phyloP scores from a whole-genome alignment of 64 coral and sea anemone species.

The Dendrophyllia cribrosa region DNA sequence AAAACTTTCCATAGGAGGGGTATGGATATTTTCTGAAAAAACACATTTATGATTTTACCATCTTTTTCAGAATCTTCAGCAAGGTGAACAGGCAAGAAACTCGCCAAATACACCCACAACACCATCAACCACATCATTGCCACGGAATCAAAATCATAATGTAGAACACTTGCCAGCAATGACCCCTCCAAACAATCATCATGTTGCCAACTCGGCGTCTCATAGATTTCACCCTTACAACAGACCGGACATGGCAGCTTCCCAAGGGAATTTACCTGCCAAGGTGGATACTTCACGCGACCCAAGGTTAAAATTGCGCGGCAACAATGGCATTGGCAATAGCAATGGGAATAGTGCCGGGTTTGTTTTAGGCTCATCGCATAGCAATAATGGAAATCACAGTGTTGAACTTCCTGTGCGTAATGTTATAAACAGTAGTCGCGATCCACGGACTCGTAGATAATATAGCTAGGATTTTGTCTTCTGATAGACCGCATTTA shows the following conservation, averaged over 20 bases:
- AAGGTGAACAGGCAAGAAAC: conserved; percentile 53
- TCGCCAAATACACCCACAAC: conserved; percentile 49
- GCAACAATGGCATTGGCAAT: conserved; percentile 45
- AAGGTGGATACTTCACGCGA: conserved; percentile 82
- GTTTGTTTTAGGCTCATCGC: background rate
- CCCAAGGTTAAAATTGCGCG: conserved; percentile 77
- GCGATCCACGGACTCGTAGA: conserved; percentile 84
- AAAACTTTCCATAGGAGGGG: too few species aligned
- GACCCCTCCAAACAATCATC: conserved; percentile 57
- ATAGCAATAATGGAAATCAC: conserved; percentile 53
- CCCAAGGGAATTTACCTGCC: conserved; percentile 9
- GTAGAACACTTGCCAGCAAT: conserved; percentile 29
- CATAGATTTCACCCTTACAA: conserved; percentile 94
- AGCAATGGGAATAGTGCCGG: conserved; percentile 57
- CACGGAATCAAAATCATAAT: conserved; percentile 41
- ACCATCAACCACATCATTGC: conserved; percentile 1
- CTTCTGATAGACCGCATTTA: background rate
- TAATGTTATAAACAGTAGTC: conserved; percentile 92
- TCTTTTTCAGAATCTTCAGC: conserved; percentile 35
- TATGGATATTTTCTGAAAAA: too few species aligned
- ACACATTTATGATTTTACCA: background rate
- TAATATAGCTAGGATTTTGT: conserved; percentile 3
- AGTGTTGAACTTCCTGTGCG: conserved; percentile 49
- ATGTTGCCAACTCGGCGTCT: conserved; percentile 4
- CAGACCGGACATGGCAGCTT: conserved; percentile 47